Base-by-base conservation (phyloP, 2,797 vertebrate species). In the Liasis olivaceus region DNA sequence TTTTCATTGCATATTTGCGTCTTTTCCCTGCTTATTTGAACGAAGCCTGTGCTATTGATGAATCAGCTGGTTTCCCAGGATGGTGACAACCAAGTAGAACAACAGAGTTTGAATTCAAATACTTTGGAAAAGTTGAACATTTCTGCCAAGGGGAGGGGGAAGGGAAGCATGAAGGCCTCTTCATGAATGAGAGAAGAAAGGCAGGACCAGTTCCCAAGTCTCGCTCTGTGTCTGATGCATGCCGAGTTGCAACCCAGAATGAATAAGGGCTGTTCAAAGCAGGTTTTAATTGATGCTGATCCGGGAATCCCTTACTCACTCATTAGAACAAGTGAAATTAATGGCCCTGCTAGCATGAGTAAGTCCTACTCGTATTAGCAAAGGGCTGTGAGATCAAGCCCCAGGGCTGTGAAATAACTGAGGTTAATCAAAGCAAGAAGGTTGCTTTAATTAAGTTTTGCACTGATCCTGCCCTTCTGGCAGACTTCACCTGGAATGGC, bases 401-500 rank as follows among this genome's bases (percentile, higher is more conserved):
- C 91, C 72, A 56, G 62, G 85, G 12, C 66, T 5, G 5, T 2
- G 2, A 56, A 54, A 66, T 28, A 20, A 0, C 0, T 26, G 28
- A 86, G 51, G 56, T 60, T 81, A 24, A 91, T 62, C 5, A 0
- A 91, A 31, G 72, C 89, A 88, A 90, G 88, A 36, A 88, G 0
- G 22, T 11, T 84, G 87, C 86, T 90, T 63, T 94, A 77, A 94
- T 92, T 89, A 92, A 94, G 77, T 72, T 81, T 81, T 13, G 2
- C 22, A 63, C 91, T 0, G 0, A 90, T 90, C 56, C 77, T 85
- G 85, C 17, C 63, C 72, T 92, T 47, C 63, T 64, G 90, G 47
- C 85, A 56, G 85, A 87, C 86, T 24, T 94, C 92, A 94, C 95
- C 95, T 93, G 95, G 91, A 93, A 92, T 69, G 92, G 66, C 93